Evolutionary conservation across 2,888 invertebrate genomes (phyloP).

Genomic region (Drosophila imparisetae): DNA sequence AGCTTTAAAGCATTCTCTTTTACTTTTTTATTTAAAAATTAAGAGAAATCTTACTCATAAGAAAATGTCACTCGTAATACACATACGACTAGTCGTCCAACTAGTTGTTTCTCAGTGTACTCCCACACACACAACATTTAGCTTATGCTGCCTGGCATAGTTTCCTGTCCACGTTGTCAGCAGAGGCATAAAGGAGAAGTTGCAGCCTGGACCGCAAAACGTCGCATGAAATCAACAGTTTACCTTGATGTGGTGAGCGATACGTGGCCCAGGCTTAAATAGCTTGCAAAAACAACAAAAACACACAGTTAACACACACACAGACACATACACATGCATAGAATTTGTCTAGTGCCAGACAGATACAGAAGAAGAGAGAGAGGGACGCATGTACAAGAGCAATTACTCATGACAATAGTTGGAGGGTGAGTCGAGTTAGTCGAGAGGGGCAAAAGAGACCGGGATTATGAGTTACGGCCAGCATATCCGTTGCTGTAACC

Average conservation of each 20-base stretch:
- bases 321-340: neutral
- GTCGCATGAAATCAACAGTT: slow-evolving; percentile 74
- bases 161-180: slow-evolving; percentile 32
- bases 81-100: neutral
- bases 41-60: neutral
- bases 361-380: slow-evolving; percentile 21
- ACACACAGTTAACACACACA: slow-evolving; percentile 44
- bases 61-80: neutral
- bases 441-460: neutral
- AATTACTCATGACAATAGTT: slow-evolving; percentile 71
- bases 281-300: slow-evolving; percentile 57
- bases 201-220: slow-evolving; percentile 43
- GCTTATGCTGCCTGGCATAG: neutral
- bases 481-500: slow-evolving; percentile 44
- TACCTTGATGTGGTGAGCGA: slow-evolving; percentile 62
- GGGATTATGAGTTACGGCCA: slow-evolving; percentile 46
- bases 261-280: slow-evolving; percentile 56
- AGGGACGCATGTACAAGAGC: slow-evolving; percentile 62
- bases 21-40: neutral
- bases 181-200: slow-evolving; percentile 8
- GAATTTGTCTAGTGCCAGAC: slow-evolving; percentile 16
- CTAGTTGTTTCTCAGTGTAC: slow-evolving; percentile 1
- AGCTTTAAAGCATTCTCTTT: neutral
- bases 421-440: neutral
- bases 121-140: slow-evolving; percentile 4